Base-by-base conservation (phyloP, 2,797 vertebrate species). In the Craterocephalus amniculus region DNA sequence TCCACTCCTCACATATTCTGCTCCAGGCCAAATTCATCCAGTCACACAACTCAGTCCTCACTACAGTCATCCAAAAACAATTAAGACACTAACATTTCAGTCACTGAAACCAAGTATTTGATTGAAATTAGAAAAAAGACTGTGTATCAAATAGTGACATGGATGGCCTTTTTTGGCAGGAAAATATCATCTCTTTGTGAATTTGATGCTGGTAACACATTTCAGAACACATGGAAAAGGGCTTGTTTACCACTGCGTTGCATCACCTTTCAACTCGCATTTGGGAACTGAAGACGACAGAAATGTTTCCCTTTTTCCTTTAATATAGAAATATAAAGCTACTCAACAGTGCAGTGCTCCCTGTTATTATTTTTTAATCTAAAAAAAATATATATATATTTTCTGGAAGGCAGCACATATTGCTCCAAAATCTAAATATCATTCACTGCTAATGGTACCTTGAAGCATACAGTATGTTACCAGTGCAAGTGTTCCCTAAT, bases 21-120 rank as follows among this genome's bases (percentile, higher is more conserved):
- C 59, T 72, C 31, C 4, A 27, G 55, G 57, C 56, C 34, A 70
- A 22, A 70, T 67, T 68, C 49, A 68, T 63, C 22, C 52, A 74
- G 31, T 24, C 34, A 1, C 9, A 22, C 49, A 32, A 45, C 43
- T 45, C 43, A 27, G n/a, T 0, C 29, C 3, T 67, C 4, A 2
- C 43, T 22, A 51, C 10, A 48, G 48, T 22, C 3, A 12, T 49
- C 3, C 16, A 49, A 49, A 49, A 4, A 24, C 2, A 49, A 12
- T 4, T 20, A 22, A 2, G 18, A 49, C 20, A 12, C n/a, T 11
- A 49, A 24, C 11, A 49, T 20, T 45, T 20, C 5, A 45, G 14
- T 43, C 4, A 43, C 4, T 43, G 38, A 13, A 43, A 43, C 38
- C 38, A 4, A 43, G 3, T 20, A 20, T 14, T 18, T 43, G 1